Evolutionary conservation across 1,140 invertebrate genomes (phyloP).

Genomic region (Carposina sasakii): DNA sequence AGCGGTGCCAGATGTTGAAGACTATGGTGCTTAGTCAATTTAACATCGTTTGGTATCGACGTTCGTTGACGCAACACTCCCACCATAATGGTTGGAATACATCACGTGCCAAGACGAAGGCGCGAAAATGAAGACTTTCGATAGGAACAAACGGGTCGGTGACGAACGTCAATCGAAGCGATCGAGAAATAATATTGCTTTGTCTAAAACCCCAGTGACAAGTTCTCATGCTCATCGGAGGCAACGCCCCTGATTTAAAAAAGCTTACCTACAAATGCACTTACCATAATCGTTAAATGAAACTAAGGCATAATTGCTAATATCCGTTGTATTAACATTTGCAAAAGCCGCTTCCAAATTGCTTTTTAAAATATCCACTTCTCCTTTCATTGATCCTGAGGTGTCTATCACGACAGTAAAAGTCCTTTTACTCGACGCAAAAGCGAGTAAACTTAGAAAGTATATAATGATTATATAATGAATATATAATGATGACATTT

Average conservation of each 20-base stretch:
- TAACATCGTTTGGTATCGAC: too few species aligned
- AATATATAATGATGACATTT: too few species aligned
- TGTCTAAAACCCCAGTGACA: not conserved
- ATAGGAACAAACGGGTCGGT: not conserved
- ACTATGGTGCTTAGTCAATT: too few species aligned
- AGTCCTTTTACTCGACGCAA: conserved; percentile 25
- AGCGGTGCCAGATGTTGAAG: too few species aligned
- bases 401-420: conserved; percentile 41
- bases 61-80: too few species aligned
- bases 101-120: not conserved
- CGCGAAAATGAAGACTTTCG: not conserved
- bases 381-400: conserved; percentile 35
- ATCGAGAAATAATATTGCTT: not conserved
- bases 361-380: conserved; percentile 33
- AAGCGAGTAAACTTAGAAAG: too few species aligned
- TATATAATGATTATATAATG: too few species aligned
- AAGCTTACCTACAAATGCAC: conserved; percentile 6
- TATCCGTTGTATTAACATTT: conserved; percentile 16
- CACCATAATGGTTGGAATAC: too few species aligned
- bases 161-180: not conserved
- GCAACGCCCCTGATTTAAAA: not conserved
- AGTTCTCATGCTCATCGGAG: not conserved
- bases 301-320: conserved; percentile 39
- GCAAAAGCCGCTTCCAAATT: conserved; percentile 24
- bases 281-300: conserved; percentile 50